Conservation (phyloP, 2,797 vertebrate genomes). For the Cephalopachus bancanus region DNA sequence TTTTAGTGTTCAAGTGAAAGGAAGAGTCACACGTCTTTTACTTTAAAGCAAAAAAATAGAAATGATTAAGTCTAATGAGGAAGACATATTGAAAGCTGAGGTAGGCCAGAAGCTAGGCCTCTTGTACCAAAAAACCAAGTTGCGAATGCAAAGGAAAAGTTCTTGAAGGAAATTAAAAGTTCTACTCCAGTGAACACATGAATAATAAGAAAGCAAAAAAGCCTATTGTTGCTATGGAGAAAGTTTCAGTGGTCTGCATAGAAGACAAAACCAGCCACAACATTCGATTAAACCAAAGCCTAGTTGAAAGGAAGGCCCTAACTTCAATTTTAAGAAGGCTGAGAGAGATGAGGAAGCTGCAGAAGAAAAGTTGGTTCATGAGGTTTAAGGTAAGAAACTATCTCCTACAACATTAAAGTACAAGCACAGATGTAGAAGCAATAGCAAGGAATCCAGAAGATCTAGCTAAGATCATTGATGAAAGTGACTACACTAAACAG, state of each 20-base stretch:
- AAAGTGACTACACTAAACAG: not conserved
- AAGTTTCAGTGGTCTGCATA: not conserved
- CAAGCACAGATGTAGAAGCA: not conserved
- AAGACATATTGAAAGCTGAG: not conserved
- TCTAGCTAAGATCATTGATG: not conserved
- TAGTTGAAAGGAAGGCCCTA: not conserved
- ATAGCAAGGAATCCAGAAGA: not conserved
- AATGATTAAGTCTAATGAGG: not conserved
- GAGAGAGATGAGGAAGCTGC: not conserved
- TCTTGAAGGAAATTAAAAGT: not conserved
- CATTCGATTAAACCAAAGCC: not conserved
- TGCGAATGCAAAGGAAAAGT: not conserved
- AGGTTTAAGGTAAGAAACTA: not conserved
- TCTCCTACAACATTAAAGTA: not conserved
- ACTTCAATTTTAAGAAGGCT: not conserved
- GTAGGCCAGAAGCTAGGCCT: not conserved
- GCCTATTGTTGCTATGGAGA: not conserved
- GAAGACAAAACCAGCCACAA: not conserved
- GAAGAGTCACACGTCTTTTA: no score
- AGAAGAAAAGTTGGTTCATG: not conserved
- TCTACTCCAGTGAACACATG: not conserved
- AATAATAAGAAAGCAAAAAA: not conserved
- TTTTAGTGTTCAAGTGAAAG: not conserved
- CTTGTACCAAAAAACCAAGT: not conserved
- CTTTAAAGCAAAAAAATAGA: not conserved